phyloP scores from a whole-genome alignment of 2,888 invertebrate genomes.

The Orchestes rusci region DNA sequence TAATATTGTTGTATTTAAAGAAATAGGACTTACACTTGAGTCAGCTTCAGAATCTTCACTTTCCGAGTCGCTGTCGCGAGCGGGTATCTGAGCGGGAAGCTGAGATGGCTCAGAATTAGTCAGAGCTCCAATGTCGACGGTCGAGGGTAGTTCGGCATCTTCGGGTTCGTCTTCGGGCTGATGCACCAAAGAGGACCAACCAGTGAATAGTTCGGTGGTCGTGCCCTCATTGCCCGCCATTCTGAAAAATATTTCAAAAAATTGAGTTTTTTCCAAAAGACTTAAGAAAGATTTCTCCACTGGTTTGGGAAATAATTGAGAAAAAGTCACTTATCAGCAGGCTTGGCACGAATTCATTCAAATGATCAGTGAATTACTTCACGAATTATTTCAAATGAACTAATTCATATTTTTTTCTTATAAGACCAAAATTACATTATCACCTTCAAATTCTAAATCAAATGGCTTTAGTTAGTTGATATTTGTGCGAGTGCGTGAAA shows the following conservation, averaged over 20 bases:
- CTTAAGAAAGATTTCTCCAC: background rate
- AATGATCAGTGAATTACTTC: too few relatives aligned
- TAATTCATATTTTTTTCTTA: too few relatives aligned
- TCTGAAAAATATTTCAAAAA: slow-evolving; percentile 17
- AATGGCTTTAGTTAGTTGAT: too few relatives aligned
- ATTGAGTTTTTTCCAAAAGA: background rate
- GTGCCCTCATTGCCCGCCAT: slow-evolving; percentile 44
- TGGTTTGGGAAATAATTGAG: background rate
- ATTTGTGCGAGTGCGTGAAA: too few relatives aligned
- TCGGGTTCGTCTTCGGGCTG: slow-evolving; percentile 55
- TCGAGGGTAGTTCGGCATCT: slow-evolving; percentile 56
- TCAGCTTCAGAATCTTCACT: slow-evolving; percentile 50
- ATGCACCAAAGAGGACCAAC: slow-evolving; percentile 53
- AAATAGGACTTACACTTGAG: slow-evolving; percentile 41
- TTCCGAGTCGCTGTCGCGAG: slow-evolving; percentile 46
- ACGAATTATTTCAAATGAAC: too few relatives aligned
- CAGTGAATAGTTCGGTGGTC: slow-evolving; percentile 42
- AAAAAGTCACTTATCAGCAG: too few relatives aligned
- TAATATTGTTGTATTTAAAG: background rate
- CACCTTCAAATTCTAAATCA: too few relatives aligned
- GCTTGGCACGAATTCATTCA: too few relatives aligned
- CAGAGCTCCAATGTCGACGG: slow-evolving; percentile 51
- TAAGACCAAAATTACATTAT: too few relatives aligned
- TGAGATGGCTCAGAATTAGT: slow-evolving; percentile 21
- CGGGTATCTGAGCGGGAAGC: slow-evolving; percentile 33